phyloP scores from a whole-genome alignment of 2,888 invertebrate genomes.

The Axea sp. region DNA sequence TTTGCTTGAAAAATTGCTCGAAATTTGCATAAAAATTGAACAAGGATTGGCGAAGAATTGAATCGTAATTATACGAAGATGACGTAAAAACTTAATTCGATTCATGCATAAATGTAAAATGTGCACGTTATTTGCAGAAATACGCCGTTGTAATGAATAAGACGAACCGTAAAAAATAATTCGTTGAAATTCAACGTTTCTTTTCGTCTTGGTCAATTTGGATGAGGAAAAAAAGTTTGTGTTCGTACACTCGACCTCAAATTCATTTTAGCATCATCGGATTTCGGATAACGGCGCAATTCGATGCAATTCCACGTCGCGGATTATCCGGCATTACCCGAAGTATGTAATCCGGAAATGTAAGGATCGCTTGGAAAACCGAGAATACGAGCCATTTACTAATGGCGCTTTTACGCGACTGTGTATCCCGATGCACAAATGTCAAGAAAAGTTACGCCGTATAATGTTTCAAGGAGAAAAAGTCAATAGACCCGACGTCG shows the following conservation, averaged over 20 bases:
- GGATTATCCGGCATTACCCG: conserved; percentile 27
- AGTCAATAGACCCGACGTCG: conserved; percentile 10
- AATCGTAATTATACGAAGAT: too few relatives aligned
- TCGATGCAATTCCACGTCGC: conserved; percentile 24
- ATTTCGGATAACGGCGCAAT: conserved; percentile 19
- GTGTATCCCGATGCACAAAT: conserved; percentile 12
- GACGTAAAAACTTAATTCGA: too few relatives aligned
- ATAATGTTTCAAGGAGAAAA: conserved; percentile 25
- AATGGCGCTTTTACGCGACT: conserved; percentile 8
- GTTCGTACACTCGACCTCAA: neutral
- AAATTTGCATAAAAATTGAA: too few relatives aligned
- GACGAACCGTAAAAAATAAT: too few relatives aligned
- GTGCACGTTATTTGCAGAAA: too few relatives aligned
- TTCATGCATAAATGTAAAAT: too few relatives aligned
- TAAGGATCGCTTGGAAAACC: conserved; percentile 5
- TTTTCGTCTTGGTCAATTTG: too few relatives aligned
- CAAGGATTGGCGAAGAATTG: too few relatives aligned
- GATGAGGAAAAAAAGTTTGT: neutral
- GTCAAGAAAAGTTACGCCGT: conserved; percentile 14
- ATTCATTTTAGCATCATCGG: conserved; percentile 28
- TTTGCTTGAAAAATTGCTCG: too few relatives aligned
- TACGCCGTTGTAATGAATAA: too few relatives aligned
- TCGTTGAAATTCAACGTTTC: too few relatives aligned
- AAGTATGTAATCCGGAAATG: conserved; percentile 27
- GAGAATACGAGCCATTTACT: conserved; percentile 18